Evolutionary conservation across 2,797 vertebrate genomes (phyloP).

Genomic region (Acanthurus lineatus): DNA sequence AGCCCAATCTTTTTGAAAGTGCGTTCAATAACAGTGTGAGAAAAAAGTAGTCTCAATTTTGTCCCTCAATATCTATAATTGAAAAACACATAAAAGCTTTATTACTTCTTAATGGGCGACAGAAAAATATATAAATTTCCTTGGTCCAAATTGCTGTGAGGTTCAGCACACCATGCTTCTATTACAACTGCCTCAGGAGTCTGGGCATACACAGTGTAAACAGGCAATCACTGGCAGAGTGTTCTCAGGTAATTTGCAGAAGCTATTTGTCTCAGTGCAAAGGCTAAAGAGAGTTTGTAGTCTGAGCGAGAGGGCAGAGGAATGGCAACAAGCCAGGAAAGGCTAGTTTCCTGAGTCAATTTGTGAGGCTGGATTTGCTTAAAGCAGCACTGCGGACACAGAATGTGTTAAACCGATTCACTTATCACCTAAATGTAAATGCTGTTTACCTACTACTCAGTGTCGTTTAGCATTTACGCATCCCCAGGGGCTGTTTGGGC

Average conservation of each 20-base stretch:
- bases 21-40: conserved; percentile 28
- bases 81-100: conserved; percentile 68
- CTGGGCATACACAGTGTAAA: conserved; percentile 50
- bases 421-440: conserved; percentile 39
- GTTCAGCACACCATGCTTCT: conserved; percentile 42
- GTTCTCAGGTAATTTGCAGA: conserved; percentile 66
- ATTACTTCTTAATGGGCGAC: conserved; percentile 39
- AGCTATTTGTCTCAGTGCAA: conserved; percentile 63
- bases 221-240: conserved; percentile 60
- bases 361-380: conserved; percentile 30
- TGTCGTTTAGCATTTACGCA: conserved; percentile 42
- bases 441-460: conserved; percentile 32
- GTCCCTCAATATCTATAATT: conserved; percentile 66
- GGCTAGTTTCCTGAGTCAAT: conserved; percentile 26
- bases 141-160: conserved; percentile 44
- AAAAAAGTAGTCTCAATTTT: conserved; percentile 34
- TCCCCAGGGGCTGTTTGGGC: conserved; percentile 1
- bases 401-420: conserved; percentile 28
- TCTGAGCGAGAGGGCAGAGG: conserved; percentile 41
- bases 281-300: conserved; percentile 41
- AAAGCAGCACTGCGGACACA: conserved; percentile 25
- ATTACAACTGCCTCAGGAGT: conserved; percentile 43
- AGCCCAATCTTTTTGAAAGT: conserved; percentile 33
- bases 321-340: conserved; percentile 35
- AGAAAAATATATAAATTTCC: conserved; percentile 44